Conservation (phyloP, 2,113 vertebrate genomes). For the Mus pahari region DNA sequence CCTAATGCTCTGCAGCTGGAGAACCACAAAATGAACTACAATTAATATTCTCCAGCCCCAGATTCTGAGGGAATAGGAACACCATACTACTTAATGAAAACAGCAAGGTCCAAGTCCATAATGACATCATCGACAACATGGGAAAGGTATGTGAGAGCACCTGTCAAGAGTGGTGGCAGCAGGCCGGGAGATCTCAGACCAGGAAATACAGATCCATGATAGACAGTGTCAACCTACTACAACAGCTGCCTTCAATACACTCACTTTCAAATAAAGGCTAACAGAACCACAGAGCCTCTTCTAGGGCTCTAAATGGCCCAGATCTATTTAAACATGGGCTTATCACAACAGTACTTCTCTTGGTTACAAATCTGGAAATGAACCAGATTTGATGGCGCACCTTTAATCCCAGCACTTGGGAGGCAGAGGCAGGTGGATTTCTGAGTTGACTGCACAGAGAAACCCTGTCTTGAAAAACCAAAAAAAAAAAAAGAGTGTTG, state of each 20-base stretch:
- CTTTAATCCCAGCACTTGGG: not conserved
- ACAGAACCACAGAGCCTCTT: slow-evolving; percentile 15
- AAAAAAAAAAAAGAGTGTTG: slow-evolving; percentile 1
- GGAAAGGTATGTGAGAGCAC: not conserved
- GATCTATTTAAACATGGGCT: slow-evolving; percentile 20
- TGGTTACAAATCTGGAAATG: not conserved
- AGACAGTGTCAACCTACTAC: not conserved
- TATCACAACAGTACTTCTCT: not conserved
- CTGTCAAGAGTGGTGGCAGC: not conserved
- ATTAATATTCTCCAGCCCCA: not conserved
- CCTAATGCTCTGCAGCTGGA: not conserved
- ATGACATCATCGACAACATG: not conserved
- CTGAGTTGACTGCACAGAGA: not conserved
- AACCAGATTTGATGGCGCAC: not conserved
- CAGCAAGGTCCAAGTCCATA: not conserved
- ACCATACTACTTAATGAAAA: not conserved
- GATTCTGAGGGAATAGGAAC: not conserved
- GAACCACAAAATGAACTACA: not conserved
- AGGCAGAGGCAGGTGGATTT: not conserved
- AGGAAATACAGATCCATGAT: not conserved
- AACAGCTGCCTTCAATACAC: not conserved
- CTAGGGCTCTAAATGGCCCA: not conserved
- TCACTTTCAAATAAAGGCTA: not conserved
- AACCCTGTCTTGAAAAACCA: not conserved
- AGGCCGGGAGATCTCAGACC: not conserved